Evolutionary conservation across 1,140 invertebrate species (phyloP).

Genomic region (Drosophila elegans): DNA sequence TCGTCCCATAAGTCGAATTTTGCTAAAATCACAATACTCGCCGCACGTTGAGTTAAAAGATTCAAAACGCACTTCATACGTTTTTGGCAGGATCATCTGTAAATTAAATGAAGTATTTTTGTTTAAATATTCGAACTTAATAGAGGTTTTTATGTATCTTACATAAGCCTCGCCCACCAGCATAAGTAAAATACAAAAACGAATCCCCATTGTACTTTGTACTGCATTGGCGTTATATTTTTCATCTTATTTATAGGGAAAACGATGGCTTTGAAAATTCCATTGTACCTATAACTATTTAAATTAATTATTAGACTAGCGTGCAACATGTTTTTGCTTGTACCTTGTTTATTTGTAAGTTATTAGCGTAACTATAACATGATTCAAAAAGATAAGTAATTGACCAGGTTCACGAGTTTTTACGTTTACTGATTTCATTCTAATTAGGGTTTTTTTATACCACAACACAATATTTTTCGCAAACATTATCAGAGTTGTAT

Average conservation of each 20-base stretch:
- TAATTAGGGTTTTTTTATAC: background rate
- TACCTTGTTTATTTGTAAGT: background rate
- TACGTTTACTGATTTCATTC: background rate
- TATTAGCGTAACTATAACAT: background rate
- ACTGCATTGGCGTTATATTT: background rate
- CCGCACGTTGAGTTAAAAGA: background rate
- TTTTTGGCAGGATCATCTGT: background rate
- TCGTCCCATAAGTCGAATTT: constrained; percentile 17
- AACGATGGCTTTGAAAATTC: no score
- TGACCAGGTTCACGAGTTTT: background rate
- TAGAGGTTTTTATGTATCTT: background rate
- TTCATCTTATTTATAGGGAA: background rate
- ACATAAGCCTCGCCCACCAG: background rate
- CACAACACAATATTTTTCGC: no score
- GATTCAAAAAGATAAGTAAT: background rate
- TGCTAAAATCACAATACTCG: background rate
- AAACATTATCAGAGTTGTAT: no score
- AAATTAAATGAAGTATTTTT: background rate
- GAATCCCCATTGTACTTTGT: background rate
- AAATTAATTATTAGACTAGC: background rate
- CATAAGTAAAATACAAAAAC: background rate
- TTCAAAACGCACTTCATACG: background rate
- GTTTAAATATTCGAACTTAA: no score
- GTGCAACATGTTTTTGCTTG: background rate
- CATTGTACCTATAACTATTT: background rate